phyloP scores from a whole-genome alignment of 2,888 invertebrate species.

The Eilema griseolum region DNA sequence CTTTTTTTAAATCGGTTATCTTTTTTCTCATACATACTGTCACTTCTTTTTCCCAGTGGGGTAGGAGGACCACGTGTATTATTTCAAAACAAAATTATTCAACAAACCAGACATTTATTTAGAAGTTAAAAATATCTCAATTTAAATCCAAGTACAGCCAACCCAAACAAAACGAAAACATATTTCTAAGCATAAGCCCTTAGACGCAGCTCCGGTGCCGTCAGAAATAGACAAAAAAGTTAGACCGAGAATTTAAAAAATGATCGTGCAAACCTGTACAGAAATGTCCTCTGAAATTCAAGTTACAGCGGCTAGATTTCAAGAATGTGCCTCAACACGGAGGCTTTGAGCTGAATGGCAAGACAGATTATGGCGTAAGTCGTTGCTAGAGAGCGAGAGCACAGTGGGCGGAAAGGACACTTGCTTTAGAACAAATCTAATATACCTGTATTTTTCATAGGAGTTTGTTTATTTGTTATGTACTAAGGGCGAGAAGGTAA shows the following conservation, averaged over 20 bases:
- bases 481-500: too few relatives aligned
- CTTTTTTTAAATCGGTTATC: too few relatives aligned
- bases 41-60: too few relatives aligned
- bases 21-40: too few relatives aligned
- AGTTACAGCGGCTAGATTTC: constrained; percentile 55
- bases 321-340: constrained; percentile 59
- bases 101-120: background rate
- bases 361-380: constrained; percentile 65
- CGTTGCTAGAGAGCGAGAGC: constrained; percentile 52
- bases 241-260: constrained; percentile 35
- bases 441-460: background rate
- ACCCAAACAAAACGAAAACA: constrained; percentile 7
- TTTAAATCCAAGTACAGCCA: constrained; percentile 14
- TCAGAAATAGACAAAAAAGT: constrained; percentile 26
- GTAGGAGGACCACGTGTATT: background rate
- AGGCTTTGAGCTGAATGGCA: constrained; percentile 60
- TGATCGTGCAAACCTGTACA: constrained; percentile 47
- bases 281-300: constrained; percentile 52
- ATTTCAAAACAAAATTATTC: background rate
- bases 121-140: constrained; percentile 6
- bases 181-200: constrained; percentile 10
- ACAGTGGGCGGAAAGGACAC: constrained; percentile 39
- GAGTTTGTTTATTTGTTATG: background rate
- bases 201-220: constrained; percentile 1
- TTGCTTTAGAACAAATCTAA: constrained; percentile 28